Conservation (phyloP, 2,113 vertebrate species). For the Gadus macrocephalus region DNA sequence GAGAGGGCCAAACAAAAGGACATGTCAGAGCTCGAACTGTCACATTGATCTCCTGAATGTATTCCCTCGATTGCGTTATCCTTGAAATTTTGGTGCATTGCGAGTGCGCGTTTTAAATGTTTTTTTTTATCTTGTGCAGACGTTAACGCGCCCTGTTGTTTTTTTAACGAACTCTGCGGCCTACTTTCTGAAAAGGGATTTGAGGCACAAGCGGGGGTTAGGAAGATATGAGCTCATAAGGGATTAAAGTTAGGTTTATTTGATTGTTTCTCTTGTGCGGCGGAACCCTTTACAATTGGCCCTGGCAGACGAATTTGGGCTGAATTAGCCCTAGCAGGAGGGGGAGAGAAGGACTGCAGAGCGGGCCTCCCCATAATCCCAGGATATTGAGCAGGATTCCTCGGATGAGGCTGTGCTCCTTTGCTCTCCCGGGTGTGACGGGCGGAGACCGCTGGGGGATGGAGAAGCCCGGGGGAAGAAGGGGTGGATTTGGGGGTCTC, state of each 20-base stretch:
- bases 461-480: conserved; percentile 24
- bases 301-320: conserved; percentile 58
- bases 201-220: conserved; percentile 35
- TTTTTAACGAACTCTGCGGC: conserved; percentile 47
- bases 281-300: conserved; percentile 55
- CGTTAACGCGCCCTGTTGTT: conserved; percentile 25
- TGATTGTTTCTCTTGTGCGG: conserved; percentile 71
- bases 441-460: conserved; percentile 39
- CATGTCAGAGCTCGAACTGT: conserved; percentile 19
- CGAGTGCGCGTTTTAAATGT: too few relatives aligned
- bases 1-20: conserved; percentile 17
- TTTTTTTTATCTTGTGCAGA: neutral
- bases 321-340: conserved; percentile 66
- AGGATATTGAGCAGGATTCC: conserved; percentile 78
- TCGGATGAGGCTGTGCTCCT: conserved; percentile 70
- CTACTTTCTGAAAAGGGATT: conserved; percentile 37
- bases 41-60: conserved; percentile 30
- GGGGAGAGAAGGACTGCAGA: conserved; percentile 59
- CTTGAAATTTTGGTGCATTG: too few relatives aligned
- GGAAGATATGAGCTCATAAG: conserved; percentile 66
- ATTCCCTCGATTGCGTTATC: too few relatives aligned
- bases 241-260: conserved; percentile 76
- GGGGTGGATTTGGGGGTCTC: conserved; percentile 50
- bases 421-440: conserved; percentile 78
- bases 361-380: conserved; percentile 72